These are phyloP conservation scores for Gobio occitaniae DNA, from an alignment of 2,797 vertebrate species.

Conservation along the genomic window DNA sequence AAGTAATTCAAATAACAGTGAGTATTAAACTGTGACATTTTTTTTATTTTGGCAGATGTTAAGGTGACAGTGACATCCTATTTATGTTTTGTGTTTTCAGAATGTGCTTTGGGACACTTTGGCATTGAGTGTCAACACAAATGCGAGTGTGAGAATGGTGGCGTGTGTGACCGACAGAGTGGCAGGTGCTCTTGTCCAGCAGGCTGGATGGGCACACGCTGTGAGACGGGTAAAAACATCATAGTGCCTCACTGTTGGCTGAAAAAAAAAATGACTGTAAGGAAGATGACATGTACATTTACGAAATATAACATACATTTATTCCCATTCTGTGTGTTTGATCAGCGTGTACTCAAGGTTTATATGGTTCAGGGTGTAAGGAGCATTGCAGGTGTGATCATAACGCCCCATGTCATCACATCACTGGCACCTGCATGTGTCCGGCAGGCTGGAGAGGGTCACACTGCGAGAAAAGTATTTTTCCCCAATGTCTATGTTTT, in stretches of 20 bases:
- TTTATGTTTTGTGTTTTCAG: conserved; percentile 63
- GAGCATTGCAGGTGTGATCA: conserved; percentile 76
- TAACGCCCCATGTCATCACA: conserved; percentile 70
- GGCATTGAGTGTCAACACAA: conserved; percentile 70
- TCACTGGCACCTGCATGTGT: conserved; percentile 77
- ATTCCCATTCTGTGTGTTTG: conserved; percentile 4
- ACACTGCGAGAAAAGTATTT: conserved; percentile 77
- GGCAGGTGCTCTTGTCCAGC: conserved; percentile 78
- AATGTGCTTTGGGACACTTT: conserved; percentile 71
- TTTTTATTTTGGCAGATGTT: neutral
- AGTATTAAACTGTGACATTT: neutral
- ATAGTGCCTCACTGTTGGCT: neutral
- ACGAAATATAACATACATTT: neutral
- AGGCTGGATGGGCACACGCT: conserved; percentile 76
- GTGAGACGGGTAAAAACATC: conserved; percentile 73
- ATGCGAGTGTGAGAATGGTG: conserved; percentile 77
- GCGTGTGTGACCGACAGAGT: conserved; percentile 69
- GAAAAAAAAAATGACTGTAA: no score
- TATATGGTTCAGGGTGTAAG: conserved; percentile 75
- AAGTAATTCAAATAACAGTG: neutral
- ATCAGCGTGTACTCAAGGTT: conserved; percentile 76
- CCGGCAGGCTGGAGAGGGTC: conserved; percentile 78
- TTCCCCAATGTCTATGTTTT: neutral
- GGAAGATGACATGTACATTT: neutral
- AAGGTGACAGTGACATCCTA: no score